Percentiles rank a stretch among this genome's conserved stretches.
phyloP scores from a whole-genome alignment of 1,140 invertebrate genomes.

The Nasonia longicornis region DNA sequence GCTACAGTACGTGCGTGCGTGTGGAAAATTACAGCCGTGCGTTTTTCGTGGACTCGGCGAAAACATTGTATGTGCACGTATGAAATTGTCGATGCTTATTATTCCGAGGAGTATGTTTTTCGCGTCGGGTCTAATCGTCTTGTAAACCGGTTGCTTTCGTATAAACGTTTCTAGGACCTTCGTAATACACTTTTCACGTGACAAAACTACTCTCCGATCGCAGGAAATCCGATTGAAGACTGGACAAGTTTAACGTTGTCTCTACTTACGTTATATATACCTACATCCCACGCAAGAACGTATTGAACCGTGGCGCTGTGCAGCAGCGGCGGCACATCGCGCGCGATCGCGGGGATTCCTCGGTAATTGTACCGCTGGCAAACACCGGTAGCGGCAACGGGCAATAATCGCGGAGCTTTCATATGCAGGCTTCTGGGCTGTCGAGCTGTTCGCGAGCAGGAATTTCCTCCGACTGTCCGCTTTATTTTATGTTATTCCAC shows the following conservation, averaged over 20 bases:
- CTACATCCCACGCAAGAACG: background rate
- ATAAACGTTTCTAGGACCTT: no score
- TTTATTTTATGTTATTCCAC: conserved; percentile 5
- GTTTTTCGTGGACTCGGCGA: background rate
- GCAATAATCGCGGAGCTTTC: conserved; percentile 1
- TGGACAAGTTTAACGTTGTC: background rate
- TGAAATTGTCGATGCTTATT: background rate
- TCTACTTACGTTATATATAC: background rate
- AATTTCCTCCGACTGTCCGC: conserved; percentile 17
- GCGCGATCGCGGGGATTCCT: conserved; percentile 27
- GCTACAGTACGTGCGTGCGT: no score
- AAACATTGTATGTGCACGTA: background rate
- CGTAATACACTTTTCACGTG: no score
- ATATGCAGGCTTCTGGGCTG: conserved; percentile 8
- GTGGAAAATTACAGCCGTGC: no score
- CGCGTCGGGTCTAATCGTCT: no score
- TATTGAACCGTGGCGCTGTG: background rate
- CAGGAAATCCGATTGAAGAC: background rate
- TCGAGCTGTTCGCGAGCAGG: conserved; percentile 24
- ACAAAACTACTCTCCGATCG: background rate
- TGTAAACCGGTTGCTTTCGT: no score
- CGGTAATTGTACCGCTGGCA: conserved; percentile 29
- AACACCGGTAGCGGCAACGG: background rate
- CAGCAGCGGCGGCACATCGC: background rate
- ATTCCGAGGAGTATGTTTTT: background rate